Percentiles rank a stretch among this genome's conserved stretches.
Evolutionary conservation across 2,113 vertebrate species (phyloP).

Genomic region (Cranoglanis bouderius): DNA sequence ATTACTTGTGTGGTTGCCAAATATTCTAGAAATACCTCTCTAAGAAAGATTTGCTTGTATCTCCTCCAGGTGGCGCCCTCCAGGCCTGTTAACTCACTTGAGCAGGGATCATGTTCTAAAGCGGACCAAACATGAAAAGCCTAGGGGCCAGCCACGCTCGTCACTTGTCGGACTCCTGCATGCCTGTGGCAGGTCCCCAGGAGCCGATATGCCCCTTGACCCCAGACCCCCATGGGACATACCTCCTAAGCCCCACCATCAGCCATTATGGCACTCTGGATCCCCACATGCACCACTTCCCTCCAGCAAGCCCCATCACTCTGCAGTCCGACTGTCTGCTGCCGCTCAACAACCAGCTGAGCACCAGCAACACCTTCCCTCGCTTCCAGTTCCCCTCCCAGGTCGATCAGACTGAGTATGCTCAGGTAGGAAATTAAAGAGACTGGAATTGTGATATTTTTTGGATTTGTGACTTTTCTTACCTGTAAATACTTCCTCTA

Average conservation of each 20-base stretch:
- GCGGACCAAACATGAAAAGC: slow-evolving; percentile 86
- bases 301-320: slow-evolving; percentile 64
- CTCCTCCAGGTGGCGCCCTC: slow-evolving; percentile 61
- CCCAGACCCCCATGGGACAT: slow-evolving; percentile 83
- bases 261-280: slow-evolving; percentile 89
- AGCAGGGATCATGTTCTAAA: slow-evolving; percentile 69
- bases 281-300: slow-evolving; percentile 73
- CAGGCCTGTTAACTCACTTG: slow-evolving; percentile 56
- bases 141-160: slow-evolving; percentile 87
- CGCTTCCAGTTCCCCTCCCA: slow-evolving; percentile 96
- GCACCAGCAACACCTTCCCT: slow-evolving; percentile 94
- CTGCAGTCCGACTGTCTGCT: slow-evolving; percentile 86
- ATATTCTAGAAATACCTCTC: neutral
- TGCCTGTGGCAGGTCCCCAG: slow-evolving; percentile 70
- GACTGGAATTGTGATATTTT: neutral
- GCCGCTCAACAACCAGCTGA: slow-evolving; percentile 91
- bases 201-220: slow-evolving; percentile 84
- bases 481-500: neutral
- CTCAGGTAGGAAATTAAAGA: slow-evolving; percentile 58
- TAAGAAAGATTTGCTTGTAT: slow-evolving; percentile 26
- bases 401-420: slow-evolving; percentile 90
- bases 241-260: slow-evolving; percentile 85
- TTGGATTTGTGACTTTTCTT: neutral
- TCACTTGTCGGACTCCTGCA: slow-evolving; percentile 91
- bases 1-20: neutral